Percentiles rank a stretch among this genome's conserved stretches.
Evolutionary conservation across 2,888 invertebrate species (phyloP).

Genomic region (Alcis repandata): DNA sequence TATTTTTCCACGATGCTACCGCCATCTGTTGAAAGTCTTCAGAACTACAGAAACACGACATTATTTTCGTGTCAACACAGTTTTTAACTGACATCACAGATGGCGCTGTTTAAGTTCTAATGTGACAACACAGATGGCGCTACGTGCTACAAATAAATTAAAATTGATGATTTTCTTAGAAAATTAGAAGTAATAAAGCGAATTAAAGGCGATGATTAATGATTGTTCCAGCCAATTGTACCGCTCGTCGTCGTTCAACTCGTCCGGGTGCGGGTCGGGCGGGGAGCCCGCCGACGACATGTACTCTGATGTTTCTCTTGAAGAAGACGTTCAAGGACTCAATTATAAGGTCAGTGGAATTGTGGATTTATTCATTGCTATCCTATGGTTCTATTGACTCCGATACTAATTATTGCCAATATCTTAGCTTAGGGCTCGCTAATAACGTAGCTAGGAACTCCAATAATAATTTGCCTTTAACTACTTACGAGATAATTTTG

Average conservation of each 20-base stretch:
- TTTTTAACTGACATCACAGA: constrained; percentile 48
- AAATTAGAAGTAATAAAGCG: constrained; percentile 45
- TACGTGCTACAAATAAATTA: constrained; percentile 23
- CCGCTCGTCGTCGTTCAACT: constrained; percentile 97
- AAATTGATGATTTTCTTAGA: constrained; percentile 32
- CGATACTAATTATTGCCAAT: not conserved
- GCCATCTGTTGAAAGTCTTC: constrained; percentile 12
- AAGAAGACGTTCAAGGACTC: constrained; percentile 97
- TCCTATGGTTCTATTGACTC: not conserved
- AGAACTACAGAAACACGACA: not conserved
- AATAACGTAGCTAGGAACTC: no score
- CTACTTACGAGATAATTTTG: no score
- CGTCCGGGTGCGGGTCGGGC: constrained; percentile 95
- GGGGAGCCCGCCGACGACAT: constrained; percentile 97
- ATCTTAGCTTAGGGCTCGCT: not conserved
- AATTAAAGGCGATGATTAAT: constrained; percentile 44
- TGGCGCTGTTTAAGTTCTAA: constrained; percentile 51
- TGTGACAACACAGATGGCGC: constrained; percentile 55
- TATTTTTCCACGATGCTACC: constrained; percentile 3
- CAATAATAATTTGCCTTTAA: no score
- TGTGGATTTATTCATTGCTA: constrained; percentile 7
- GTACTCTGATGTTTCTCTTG: constrained; percentile 96
- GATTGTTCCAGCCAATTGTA: constrained; percentile 92
- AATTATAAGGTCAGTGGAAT: constrained; percentile 93
- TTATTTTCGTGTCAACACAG: not conserved